phyloP scores from a whole-genome alignment of 1,140 invertebrate genomes.

The Parasteatoda tepidariorum region DNA sequence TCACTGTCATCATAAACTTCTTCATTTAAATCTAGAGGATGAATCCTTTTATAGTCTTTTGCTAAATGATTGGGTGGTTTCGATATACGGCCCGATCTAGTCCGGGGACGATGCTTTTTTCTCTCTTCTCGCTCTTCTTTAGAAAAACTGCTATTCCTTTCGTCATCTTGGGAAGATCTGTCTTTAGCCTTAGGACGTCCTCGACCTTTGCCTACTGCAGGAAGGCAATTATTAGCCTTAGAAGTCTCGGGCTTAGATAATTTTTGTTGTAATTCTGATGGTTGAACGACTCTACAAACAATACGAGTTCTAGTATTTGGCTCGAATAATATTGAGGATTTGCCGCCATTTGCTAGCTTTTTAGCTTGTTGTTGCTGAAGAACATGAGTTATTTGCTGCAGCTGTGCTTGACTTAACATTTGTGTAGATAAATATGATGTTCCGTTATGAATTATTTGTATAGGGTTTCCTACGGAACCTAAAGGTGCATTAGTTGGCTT shows the following conservation, averaged over 20 bases:
- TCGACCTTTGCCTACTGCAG: neutral
- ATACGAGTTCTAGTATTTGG: conserved; percentile 73
- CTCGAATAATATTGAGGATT: conserved; percentile 72
- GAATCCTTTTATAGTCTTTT: conserved; percentile 77
- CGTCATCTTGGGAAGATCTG: conserved; percentile 11
- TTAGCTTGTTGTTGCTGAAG: conserved; percentile 72
- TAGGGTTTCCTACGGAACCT: conserved; percentile 75
- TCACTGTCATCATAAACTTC: conserved; percentile 75
- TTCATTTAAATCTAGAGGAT: conserved; percentile 74
- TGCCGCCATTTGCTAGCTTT: conserved; percentile 67
- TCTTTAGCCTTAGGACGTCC: neutral
- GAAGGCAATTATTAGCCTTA: neutral
- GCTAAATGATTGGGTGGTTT: conserved; percentile 78
- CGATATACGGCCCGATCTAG: conserved; percentile 75
- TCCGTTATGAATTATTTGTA: conserved; percentile 76
- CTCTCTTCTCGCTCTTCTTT: conserved; percentile 73
- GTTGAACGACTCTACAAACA: conserved; percentile 73
- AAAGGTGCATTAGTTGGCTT: conserved; percentile 66
- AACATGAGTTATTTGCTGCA: conserved; percentile 75
- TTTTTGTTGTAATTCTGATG: conserved; percentile 67
- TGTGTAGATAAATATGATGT: conserved; percentile 73
- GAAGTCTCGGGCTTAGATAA: neutral
- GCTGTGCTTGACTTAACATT: conserved; percentile 72
- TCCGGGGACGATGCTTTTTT: conserved; percentile 74
- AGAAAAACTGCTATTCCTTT: conserved; percentile 65